phyloP scores from a whole-genome alignment of 2,797 vertebrate genomes.

The Propithecus deckenii region DNA sequence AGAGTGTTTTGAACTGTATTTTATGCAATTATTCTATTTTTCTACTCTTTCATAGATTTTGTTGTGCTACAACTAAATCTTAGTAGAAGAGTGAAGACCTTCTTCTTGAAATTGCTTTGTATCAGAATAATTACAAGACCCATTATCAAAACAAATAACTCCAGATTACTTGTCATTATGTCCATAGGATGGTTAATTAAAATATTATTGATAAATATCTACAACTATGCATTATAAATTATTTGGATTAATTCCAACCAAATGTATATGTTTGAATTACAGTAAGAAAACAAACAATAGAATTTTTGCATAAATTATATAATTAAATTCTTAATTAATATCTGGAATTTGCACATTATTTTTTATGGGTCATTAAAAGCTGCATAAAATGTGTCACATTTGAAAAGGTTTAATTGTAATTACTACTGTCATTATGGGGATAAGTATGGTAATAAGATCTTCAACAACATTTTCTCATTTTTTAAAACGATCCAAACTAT shows the following conservation, averaged over 20 bases:
- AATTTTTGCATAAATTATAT: neutral
- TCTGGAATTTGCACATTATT: neutral
- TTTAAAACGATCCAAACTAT: neutral
- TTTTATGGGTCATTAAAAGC: neutral
- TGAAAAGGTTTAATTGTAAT: neutral
- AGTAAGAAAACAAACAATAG: neutral
- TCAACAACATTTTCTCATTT: neutral
- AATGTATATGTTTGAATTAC: neutral
- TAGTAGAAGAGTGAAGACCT: neutral
- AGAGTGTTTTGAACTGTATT: neutral
- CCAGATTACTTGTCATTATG: neutral
- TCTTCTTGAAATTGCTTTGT: neutral
- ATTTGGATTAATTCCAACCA: neutral
- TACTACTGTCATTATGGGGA: neutral
- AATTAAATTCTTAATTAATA: neutral
- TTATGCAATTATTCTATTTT: neutral
- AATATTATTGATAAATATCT: neutral
- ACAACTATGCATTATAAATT: neutral
- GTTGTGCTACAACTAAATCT: neutral
- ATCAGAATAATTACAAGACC: neutral
- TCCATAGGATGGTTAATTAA: neutral
- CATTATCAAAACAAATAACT: neutral
- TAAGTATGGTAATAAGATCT: neutral
- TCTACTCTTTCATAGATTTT: neutral
- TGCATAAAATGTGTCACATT: neutral